Evolutionary conservation across 30 jellyfish, hydroid and myxozoan species (phyloP), one percentile per base, ranked within the genome.

Genomic region (Calvadosia cruxmelitensis): DNA sequence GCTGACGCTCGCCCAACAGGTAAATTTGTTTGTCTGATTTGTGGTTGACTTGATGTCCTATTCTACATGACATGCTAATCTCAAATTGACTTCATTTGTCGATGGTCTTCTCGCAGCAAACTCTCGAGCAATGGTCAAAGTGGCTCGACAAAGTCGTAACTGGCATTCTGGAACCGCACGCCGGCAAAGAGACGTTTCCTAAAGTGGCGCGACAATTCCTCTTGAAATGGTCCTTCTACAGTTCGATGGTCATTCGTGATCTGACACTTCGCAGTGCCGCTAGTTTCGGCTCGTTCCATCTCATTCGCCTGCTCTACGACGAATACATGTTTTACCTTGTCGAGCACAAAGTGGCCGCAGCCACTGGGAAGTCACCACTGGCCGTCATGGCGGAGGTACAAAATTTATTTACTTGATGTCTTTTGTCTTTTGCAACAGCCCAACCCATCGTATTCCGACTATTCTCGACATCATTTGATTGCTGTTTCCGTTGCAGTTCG

Each of bases 231-330:
- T 89, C 98, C 2, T 89, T 89, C 51, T 89, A 89, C 73, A 83
- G 95, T 29, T 89, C 98, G 12, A 81, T 89, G 98, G 80, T 89
- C 20, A 89, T 89, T 52, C 87, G 98, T 25, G 98, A 89, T 67
- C 72, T 89, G 74, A 89, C 98, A 5, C 77, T 89, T 24, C 93
- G 98, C 20, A 81, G 95, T 77, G 98, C 98, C 3, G 98, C 98
- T 25, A 81, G 95, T 63, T 89, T 89, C 65, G 98, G 98, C 51
- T 89, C 98, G 2, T 89, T 89, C 52, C 98, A 89, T 53, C 75
- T 89, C 20, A 89, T 89, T 63, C 76, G 98, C 49, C 62, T 89
- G 80, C 70, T 89, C 23, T 89, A 89, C 69, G 98, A 89, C 74
- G 98, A 89, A 49, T 89, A 89, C 49, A 89, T 89, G 98, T 89